Evolutionary conservation across 2,888 invertebrate genomes (phyloP).

Genomic region (Cephus pygmeus): DNA sequence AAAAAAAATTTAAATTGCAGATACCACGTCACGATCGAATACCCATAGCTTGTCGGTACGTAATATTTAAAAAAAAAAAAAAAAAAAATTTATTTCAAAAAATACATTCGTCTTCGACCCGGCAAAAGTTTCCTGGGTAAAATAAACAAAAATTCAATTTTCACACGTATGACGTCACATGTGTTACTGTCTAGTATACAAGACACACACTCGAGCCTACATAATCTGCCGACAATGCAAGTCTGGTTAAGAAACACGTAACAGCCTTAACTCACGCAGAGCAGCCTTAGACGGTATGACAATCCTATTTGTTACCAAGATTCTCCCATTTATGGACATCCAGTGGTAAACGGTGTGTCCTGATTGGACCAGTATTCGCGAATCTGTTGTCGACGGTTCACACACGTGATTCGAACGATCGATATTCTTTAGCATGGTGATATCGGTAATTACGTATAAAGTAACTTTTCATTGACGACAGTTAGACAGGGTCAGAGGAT

Average conservation of each 20-base stretch:
- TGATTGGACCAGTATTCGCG: not conserved
- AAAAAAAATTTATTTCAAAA: no score
- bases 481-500: not conserved
- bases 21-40: no score
- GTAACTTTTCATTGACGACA: not conserved
- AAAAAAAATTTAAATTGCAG: not conserved
- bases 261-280: constrained; percentile 16
- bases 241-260: not conserved
- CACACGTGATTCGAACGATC: no score
- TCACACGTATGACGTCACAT: not conserved
- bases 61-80: no score
- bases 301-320: constrained; percentile 14
- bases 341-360: not conserved
- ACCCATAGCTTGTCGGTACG: no score
- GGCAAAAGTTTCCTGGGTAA: not conserved
- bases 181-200: not conserved
- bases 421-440: no score
- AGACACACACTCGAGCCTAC: not conserved
- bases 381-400: not conserved
- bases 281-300: constrained; percentile 20
- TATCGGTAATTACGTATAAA: no score
- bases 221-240: not conserved
- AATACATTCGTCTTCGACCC: no score
- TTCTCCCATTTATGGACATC: not conserved
- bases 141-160: not conserved